phyloP scores from a whole-genome alignment of 2,888 invertebrate genomes.

The Hirtodrosophila duncani region DNA sequence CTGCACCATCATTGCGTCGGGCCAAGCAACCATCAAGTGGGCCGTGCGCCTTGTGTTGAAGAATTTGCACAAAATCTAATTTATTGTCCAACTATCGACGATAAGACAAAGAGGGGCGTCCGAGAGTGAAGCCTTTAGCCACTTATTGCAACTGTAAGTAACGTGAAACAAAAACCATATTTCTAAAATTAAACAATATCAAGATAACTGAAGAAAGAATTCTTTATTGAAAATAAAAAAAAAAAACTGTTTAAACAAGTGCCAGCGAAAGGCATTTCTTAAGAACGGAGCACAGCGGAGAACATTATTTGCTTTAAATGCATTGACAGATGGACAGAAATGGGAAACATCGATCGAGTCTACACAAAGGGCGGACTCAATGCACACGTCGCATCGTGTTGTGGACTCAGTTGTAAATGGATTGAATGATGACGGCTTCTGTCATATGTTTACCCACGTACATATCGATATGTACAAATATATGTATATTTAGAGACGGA shows the following conservation, averaged over 20 bases:
- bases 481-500: no score
- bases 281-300: no score
- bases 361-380: constrained; percentile 54
- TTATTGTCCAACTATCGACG: constrained; percentile 59
- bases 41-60: constrained; percentile 26
- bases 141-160: constrained; percentile 56
- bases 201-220: not conserved
- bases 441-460: constrained; percentile 33
- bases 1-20: constrained; percentile 35
- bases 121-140: constrained; percentile 36
- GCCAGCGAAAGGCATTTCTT: constrained; percentile 47
- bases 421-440: constrained; percentile 47
- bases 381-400: constrained; percentile 38
- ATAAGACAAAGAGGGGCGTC: constrained; percentile 46
- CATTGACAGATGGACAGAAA: constrained; percentile 52
- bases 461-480: constrained; percentile 34
- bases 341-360: constrained; percentile 43
- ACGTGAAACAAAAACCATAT: constrained; percentile 15
- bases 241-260: constrained; percentile 56
- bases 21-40: constrained; percentile 51
- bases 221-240: constrained; percentile 10
- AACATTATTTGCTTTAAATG: constrained; percentile 47
- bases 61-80: constrained; percentile 65
- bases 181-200: constrained; percentile 2
- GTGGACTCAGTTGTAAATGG: constrained; percentile 63